Conservation (phyloP, 2,888 invertebrate species). For the Archips xylosteana region DNA sequence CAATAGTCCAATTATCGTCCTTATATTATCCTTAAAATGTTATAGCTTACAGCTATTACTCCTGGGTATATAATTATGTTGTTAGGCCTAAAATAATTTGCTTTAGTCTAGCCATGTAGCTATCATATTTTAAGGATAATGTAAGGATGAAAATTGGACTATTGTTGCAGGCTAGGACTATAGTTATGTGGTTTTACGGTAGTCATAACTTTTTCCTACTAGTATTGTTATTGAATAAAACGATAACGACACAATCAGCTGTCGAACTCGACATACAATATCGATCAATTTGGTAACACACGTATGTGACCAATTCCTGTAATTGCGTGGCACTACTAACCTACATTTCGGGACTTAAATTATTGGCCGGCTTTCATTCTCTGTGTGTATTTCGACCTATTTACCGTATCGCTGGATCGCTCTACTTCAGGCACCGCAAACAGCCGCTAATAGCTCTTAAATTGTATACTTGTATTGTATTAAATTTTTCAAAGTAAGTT, state of each 20-base stretch:
- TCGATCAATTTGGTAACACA: constrained; percentile 42
- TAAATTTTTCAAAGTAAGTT: background rate
- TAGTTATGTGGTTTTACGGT: too few relatives aligned
- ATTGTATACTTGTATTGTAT: constrained; percentile 43
- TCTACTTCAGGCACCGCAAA: constrained; percentile 67
- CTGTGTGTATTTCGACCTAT: constrained; percentile 75
- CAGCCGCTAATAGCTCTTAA: constrained; percentile 57
- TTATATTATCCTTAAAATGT: too few relatives aligned
- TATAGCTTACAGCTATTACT: too few relatives aligned
- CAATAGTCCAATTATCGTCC: too few relatives aligned
- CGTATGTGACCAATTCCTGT: constrained; percentile 46
- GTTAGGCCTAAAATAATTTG: too few relatives aligned
- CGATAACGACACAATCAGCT: background rate
- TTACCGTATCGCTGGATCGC: constrained; percentile 77
- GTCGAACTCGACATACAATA: constrained; percentile 19
- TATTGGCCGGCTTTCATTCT: constrained; percentile 73
- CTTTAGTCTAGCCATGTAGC: too few relatives aligned
- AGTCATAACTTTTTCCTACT: too few relatives aligned
- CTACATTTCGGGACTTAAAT: constrained; percentile 74
- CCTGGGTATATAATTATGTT: too few relatives aligned
- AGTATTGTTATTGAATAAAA: too few relatives aligned
- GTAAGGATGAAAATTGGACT: too few relatives aligned
- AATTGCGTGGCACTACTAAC: constrained; percentile 78
- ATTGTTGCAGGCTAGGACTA: too few relatives aligned
- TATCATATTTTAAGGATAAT: too few relatives aligned